Conservation (phyloP, 2,888 invertebrate genomes). For the Incurvaria masculella region DNA sequence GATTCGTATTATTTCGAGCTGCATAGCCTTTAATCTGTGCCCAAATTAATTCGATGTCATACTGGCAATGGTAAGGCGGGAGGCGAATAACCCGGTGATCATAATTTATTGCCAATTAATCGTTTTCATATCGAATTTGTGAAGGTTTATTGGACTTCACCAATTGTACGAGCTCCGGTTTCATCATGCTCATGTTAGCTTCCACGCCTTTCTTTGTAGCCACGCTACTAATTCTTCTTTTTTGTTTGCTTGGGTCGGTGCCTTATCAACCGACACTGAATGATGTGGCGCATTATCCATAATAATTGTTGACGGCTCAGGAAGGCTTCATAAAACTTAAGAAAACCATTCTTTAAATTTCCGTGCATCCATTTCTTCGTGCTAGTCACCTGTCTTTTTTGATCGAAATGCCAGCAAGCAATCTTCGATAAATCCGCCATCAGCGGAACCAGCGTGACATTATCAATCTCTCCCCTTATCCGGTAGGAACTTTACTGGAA, state of each 20-base stretch:
- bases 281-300: constrained; percentile 18
- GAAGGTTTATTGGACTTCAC: constrained; percentile 16
- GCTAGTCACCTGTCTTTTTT: too few species aligned
- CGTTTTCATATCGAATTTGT: constrained; percentile 12
- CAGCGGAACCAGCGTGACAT: too few species aligned
- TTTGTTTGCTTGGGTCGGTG: constrained; percentile 13
- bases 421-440: too few species aligned
- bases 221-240: constrained; percentile 13
- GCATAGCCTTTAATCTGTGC: too few species aligned
- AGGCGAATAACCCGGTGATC: constrained; percentile 14
- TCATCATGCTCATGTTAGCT: constrained; percentile 13
- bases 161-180: constrained; percentile 13
- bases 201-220: constrained; percentile 12
- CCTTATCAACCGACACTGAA: constrained; percentile 13
- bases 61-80: constrained; percentile 16
- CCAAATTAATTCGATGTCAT: too few species aligned
- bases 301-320: constrained; percentile 13
- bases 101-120: constrained; percentile 10
- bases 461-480: too few species aligned
- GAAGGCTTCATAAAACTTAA: background rate
- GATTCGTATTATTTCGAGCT: too few species aligned
- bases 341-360: too few species aligned
- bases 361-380: too few species aligned
- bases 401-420: too few species aligned
- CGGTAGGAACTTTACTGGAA: too few species aligned